A percentile compares a stretch with the other conserved stretches of the same genome.
These are phyloP conservation scores for Lobophora halterata DNA, from an alignment of 2,888 invertebrate genomes.

Conservation along the genomic window DNA sequence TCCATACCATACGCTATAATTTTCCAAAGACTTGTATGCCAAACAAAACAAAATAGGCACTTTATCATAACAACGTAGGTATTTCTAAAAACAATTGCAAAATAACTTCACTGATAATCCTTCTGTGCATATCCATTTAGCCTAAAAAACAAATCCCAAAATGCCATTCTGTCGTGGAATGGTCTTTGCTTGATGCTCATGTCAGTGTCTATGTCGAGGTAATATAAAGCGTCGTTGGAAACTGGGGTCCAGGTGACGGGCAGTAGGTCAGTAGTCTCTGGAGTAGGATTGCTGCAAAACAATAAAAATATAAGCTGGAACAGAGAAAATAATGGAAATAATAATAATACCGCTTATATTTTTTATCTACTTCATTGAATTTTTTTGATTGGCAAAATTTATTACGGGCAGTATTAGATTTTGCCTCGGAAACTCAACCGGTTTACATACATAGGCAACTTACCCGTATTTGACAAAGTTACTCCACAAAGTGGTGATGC, in stretches of 20 bases:
- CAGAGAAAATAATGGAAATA: too few species aligned
- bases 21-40: too few species aligned
- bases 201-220: constrained; percentile 27
- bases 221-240: constrained; percentile 21
- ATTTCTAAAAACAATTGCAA: too few species aligned
- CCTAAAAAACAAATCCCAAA: constrained; percentile 39
- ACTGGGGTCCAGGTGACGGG: constrained; percentile 36
- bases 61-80: too few species aligned
- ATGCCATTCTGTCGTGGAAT: constrained; percentile 33
- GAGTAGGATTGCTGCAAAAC: constrained; percentile 38
- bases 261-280: constrained; percentile 29
- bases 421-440: too few species aligned
- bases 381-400: too few species aligned
- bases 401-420: too few species aligned
- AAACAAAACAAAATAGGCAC: too few species aligned
- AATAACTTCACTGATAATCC: constrained; percentile 20
- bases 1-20: too few species aligned
- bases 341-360: too few species aligned
- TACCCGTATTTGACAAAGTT: constrained; percentile 37
- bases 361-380: too few species aligned
- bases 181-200: constrained; percentile 24
- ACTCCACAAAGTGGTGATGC: constrained; percentile 30
- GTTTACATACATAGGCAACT: constrained; percentile 10
- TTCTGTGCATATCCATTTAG: constrained; percentile 23
- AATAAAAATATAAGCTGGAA: too few species aligned